Evolutionary conservation across 2,888 invertebrate species (phyloP), one percentile per base, ranked within the genome.

Genomic region (Meliscaeva auricollis): DNA sequence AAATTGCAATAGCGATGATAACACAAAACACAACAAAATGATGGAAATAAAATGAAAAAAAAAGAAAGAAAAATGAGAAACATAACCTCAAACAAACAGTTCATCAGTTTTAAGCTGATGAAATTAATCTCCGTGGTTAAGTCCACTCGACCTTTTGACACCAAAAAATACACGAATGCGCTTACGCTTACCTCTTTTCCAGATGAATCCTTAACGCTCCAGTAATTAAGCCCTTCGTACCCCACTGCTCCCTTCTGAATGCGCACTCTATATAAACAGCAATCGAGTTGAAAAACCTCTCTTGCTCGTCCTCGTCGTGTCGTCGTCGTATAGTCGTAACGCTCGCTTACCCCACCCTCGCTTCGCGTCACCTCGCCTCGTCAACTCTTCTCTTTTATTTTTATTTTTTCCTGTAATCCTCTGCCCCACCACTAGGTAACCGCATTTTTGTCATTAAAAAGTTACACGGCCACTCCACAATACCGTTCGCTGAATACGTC

Each of bases 401-500:
- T 78, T 85, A 78, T 56, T 82, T 84, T 76, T 78, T 73, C 17
- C 68, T 74, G 72, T 85, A 85, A 78, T 75, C 75, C 70, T 81
- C 74, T 72, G 64, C 75, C 62, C 78, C 56, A 46, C 44, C 72
- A 78, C 80, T 78, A 76, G 81, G 76, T 78, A 87, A 81, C 85
- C 87, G 76, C 87, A 87, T 82, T 82, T 87, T 81, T 81, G 72
- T 85, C 82, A 87, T 87, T 87, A 87, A 87, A 87, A 87, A 87
- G 85, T 85, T 82, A 85, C 85, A 79, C 81, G 78, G 54, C 74
- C 76, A 76, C 83, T 87, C 76, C 76, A 76, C 76, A 66, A 77
- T 46, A 62, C 75, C 64, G 60, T 58, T 69, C 56, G 50, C 68
- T 75, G 81, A 74, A 60, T 72, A 75, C 35, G 52, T 58, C 26